A percentile compares a stretch with the other conserved stretches of the same genome.
phyloP scores from a whole-genome alignment of 2,888 invertebrate species.

The Heliconius hortense region DNA sequence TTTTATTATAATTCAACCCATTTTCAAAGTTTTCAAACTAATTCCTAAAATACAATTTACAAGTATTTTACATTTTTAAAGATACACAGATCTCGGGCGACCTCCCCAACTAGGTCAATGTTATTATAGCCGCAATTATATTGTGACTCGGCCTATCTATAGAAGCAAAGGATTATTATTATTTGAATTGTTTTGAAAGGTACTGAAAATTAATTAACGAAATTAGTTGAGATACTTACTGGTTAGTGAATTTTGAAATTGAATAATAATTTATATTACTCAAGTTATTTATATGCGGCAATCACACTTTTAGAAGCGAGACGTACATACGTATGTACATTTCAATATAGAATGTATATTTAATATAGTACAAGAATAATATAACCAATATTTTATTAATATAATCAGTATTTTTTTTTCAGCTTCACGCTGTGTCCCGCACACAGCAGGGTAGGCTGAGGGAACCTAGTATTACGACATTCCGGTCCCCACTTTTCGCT shows the following conservation, averaged over 20 bases:
- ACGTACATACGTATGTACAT: background rate
- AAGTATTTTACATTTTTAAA: constrained; percentile 18
- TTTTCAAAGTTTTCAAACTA: background rate
- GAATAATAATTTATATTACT: constrained; percentile 20
- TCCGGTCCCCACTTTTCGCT: too few species aligned
- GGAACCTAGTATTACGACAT: too few species aligned
- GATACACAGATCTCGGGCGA: constrained; percentile 17
- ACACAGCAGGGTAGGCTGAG: too few species aligned
- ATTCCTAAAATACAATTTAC: constrained; percentile 16
- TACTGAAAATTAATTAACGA: constrained; percentile 30
- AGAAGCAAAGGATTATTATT: constrained; percentile 31
- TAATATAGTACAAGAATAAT: background rate
- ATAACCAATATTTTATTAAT: background rate
- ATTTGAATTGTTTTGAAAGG: constrained; percentile 33
- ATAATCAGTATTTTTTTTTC: too few species aligned
- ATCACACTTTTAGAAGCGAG: background rate
- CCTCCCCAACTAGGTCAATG: constrained; percentile 25
- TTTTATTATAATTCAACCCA: background rate
- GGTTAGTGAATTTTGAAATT: constrained; percentile 21
- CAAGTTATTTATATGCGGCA: constrained; percentile 3
- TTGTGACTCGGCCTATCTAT: constrained; percentile 28
- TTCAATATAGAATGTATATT: background rate
- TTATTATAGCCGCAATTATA: constrained; percentile 30
- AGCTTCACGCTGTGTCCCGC: too few species aligned
- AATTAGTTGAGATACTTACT: constrained; percentile 25